Percentiles rank a stretch among this genome's conserved stretches.
Evolutionary conservation across 2,113 vertebrate species (phyloP).

Genomic region (Phasianus colchicus): DNA sequence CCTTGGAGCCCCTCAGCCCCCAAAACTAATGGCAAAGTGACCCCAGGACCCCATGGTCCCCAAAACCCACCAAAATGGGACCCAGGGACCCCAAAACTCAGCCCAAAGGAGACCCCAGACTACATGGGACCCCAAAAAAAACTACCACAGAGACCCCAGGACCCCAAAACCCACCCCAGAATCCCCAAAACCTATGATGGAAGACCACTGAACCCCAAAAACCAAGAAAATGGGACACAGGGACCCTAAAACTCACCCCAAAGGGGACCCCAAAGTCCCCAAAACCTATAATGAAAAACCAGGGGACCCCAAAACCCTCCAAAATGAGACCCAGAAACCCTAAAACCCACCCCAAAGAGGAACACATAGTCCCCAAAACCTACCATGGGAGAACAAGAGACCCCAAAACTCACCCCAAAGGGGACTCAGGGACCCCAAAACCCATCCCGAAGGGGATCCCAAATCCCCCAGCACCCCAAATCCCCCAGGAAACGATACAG

Average conservation of each 20-base stretch:
- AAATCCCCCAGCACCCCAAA: no score
- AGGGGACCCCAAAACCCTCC: no score
- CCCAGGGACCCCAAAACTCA: neutral
- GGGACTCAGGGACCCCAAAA: no score
- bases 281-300: no score
- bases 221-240: no score
- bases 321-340: neutral
- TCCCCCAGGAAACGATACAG: no score
- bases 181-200: no score
- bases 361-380: no score
- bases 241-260: neutral
- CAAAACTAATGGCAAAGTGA: neutral
- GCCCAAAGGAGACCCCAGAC: no score
- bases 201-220: no score
- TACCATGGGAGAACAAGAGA: no score
- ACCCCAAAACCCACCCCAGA: neutral
- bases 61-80: neutral
- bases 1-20: neutral
- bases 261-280: neutral
- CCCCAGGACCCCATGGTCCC: neutral
- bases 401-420: neutral
- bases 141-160: neutral
- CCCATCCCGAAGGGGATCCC: no score
- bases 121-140: neutral
- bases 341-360: neutral